Evolutionary conservation across 2,888 invertebrate species (phyloP).

Genomic region (Mycogona germanica): DNA sequence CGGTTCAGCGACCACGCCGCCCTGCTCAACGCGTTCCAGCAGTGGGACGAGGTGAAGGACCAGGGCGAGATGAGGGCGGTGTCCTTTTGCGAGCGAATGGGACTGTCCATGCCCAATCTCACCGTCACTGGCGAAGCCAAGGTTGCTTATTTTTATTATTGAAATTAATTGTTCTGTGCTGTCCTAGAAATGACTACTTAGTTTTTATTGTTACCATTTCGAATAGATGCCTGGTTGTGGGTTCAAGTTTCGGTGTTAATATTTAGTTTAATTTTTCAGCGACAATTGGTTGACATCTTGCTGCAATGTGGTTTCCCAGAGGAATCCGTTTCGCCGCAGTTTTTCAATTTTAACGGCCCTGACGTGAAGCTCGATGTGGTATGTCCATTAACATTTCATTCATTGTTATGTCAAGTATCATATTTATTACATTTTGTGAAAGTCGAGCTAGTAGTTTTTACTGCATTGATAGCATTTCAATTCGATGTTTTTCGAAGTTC

Average conservation of each 20-base stretch:
- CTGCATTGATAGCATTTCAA: too few species aligned
- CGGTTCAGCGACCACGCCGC: conserved; percentile 91
- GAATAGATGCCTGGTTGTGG: neutral
- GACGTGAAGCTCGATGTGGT: conserved; percentile 67
- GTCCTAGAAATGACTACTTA: neutral
- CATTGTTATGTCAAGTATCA: neutral
- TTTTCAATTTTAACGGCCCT: conserved; percentile 58
- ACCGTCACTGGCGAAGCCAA: conserved; percentile 87
- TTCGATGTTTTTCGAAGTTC: too few species aligned
- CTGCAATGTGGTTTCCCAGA: conserved; percentile 78
- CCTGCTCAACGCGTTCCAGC: conserved; percentile 80
- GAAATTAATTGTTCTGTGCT: conserved; percentile 6
- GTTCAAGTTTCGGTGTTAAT: neutral
- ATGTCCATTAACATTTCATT: neutral
- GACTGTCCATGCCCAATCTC: conserved; percentile 75
- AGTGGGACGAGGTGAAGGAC: conserved; percentile 42
- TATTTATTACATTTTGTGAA: too few species aligned
- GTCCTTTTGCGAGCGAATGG: conserved; percentile 82
- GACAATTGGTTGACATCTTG: conserved; percentile 53
- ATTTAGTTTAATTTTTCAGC: conserved; percentile 32
- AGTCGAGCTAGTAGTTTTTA: too few species aligned
- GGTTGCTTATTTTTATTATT: conserved; percentile 30
- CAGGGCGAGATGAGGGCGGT: conserved; percentile 51
- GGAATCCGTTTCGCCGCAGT: conserved; percentile 59
- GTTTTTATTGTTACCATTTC: neutral